Evolutionary conservation across 2,113 vertebrate genomes (phyloP), one percentile per base, ranked within the genome.

Genomic region (Limnothrissa miodon): DNA sequence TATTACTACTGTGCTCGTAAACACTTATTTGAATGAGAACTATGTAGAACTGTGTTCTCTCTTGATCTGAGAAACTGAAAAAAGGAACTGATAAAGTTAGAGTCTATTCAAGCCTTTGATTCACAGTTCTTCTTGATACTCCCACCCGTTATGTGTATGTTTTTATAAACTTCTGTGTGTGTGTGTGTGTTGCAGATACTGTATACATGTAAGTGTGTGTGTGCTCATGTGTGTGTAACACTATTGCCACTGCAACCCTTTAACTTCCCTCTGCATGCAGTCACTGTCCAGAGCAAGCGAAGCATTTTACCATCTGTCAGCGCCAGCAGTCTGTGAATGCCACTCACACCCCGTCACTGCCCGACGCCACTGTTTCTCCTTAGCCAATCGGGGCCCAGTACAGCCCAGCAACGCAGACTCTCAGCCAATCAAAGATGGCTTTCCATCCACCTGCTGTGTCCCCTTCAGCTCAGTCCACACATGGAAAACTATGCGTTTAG

Each of bases 251-350:
- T 56, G 51, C 51, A 21, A 56, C 21, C 83, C 86, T 78, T 39
- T 53, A 74, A 83, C 85, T 13, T 46, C 66, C 86, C 80, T 83
- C 87, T 83, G 81, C 82, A 70, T 81, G 81, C 80, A 84, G 82
- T 70, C 88, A 88, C 85, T 62, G 74, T 87, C 89, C 88, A 87
- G 89, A 89, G 89, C 87, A 81, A 91, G 87, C 84, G 78, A 56
- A 87, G 86, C 90, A 89, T 89, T 92, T 93, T 91, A 81, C 93
- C 93, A 93, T 93, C 92, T 93, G 94, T 95, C 93, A 91, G 88
- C 88, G 81, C 89, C 83, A 59, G 85, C 83, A 59, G 81, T 82
- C 82, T 29, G 83, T 85, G 87, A 86, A 92, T 90, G 90, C 90
- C 89, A 85, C 87, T 92, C 85, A 86, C 86, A 85, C 86, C 86